These are phyloP conservation scores for Pempheris klunzingeri DNA, from an alignment of 2,797 vertebrate genomes.

Conservation along the genomic window DNA sequence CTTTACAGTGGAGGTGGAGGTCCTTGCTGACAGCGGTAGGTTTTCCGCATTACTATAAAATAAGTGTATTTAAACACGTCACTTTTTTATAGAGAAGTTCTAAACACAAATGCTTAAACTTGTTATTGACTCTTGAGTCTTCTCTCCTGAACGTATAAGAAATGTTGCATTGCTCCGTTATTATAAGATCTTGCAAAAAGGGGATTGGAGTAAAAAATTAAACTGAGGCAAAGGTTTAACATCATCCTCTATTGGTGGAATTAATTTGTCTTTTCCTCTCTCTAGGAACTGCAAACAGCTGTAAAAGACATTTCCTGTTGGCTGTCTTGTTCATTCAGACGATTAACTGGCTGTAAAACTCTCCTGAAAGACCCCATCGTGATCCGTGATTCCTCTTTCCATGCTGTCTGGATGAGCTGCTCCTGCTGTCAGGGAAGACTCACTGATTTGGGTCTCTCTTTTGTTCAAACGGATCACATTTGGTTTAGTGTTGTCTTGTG, in stretches of 20 bases:
- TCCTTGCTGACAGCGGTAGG: constrained; percentile 55
- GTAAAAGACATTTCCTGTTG: constrained; percentile 35
- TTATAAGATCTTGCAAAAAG: background rate
- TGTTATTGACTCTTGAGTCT: background rate
- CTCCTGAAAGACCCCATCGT: background rate
- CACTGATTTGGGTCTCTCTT: background rate
- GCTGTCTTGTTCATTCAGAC: constrained; percentile 41
- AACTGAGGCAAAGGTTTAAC: background rate
- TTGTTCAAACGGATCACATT: constrained; percentile 1
- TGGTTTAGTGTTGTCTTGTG: background rate
- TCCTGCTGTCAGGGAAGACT: constrained; percentile 6
- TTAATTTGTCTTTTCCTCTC: background rate
- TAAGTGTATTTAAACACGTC: too few relatives aligned
- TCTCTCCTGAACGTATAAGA: background rate
- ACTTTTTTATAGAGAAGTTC: background rate
- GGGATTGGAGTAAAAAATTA: background rate
- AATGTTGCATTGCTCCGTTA: background rate
- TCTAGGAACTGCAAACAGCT: constrained; percentile 54
- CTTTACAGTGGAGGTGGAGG: constrained; percentile 68
- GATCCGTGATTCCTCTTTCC: background rate
- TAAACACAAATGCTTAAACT: background rate
- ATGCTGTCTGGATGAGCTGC: constrained; percentile 29
- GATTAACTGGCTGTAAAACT: constrained; percentile 43
- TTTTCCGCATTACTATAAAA: background rate
- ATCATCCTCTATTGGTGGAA: background rate